A percentile compares a stretch with the other conserved stretches of the same genome.
These are phyloP conservation scores for Romanogobio albipinnatus DNA, from an alignment of 2,113 vertebrate genomes.

Conservation along the genomic window DNA sequence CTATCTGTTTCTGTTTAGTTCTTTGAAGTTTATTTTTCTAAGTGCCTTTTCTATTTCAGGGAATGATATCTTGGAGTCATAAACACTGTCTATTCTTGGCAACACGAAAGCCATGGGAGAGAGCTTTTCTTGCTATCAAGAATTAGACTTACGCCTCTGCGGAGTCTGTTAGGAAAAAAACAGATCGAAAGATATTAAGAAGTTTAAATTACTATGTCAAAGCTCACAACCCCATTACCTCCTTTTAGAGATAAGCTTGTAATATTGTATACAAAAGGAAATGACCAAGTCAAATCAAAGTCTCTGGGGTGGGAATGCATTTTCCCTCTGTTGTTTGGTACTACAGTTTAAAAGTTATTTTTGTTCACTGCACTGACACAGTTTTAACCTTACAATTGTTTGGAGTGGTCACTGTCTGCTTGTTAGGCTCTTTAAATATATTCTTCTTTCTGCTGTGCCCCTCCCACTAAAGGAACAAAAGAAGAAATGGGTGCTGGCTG, in stretches of 20 bases:
- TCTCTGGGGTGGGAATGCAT: neutral
- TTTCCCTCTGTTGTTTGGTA: neutral
- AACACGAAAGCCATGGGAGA: slow-evolving; percentile 18
- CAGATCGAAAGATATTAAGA: slow-evolving; percentile 26
- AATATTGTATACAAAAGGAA: slow-evolving; percentile 10
- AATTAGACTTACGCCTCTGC: neutral
- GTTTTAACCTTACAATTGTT: slow-evolving; percentile 26
- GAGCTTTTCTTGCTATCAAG: slow-evolving; percentile 11
- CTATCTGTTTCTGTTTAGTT: slow-evolving; percentile 4
- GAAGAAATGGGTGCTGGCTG: slow-evolving; percentile 43
- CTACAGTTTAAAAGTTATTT: slow-evolving; percentile 34
- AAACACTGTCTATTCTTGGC: slow-evolving; percentile 43
- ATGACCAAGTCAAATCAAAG: neutral
- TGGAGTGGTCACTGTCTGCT: slow-evolving; percentile 25
- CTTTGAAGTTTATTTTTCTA: neutral
- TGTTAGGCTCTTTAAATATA: slow-evolving; percentile 38
- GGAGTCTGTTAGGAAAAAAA: slow-evolving; percentile 4
- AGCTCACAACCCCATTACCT: slow-evolving; percentile 20
- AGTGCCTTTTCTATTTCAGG: slow-evolving; percentile 41
- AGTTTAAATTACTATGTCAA: neutral
- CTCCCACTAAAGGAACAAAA: slow-evolving; percentile 26
- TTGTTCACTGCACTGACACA: slow-evolving; percentile 4
- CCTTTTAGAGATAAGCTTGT: neutral
- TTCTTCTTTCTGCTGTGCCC: slow-evolving; percentile 45
- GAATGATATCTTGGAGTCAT: slow-evolving; percentile 36